A percentile compares a stretch with the other conserved stretches of the same genome.
Evolutionary conservation across 37 sponge, comb jelly and placozoan genomes (phyloP).

Genomic region (Halichondria panicea): DNA sequence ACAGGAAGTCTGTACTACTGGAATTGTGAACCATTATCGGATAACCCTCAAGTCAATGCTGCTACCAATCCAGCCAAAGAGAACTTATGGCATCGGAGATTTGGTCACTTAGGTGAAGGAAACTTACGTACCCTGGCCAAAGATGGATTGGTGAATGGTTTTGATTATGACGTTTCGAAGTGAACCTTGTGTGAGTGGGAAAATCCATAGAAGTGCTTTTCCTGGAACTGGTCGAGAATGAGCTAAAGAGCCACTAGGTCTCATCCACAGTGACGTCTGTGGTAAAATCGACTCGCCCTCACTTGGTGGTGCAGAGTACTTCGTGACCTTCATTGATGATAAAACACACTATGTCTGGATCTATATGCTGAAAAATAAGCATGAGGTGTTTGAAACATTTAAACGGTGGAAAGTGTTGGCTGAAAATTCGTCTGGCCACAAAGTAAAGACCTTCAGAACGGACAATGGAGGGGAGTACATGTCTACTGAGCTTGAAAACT

Average conservation of each 20-base stretch:
- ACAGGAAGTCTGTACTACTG: conserved; percentile 31
- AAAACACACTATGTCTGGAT: conserved; percentile 52
- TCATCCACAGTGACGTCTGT: conserved; percentile 54
- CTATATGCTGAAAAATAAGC: conserved; percentile 33
- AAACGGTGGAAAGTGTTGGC: conserved; percentile 43
- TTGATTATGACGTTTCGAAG: conserved; percentile 40
- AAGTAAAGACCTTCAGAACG: conserved; percentile 39
- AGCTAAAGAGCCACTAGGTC: conserved; percentile 36
- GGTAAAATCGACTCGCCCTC: conserved; percentile 46
- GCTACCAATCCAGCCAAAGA: conserved; percentile 11
- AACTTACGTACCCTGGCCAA: conserved; percentile 26
- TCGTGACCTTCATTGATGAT: conserved; percentile 46
- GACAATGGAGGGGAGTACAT: conserved; percentile 68
- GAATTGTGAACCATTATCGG: conserved; percentile 12
- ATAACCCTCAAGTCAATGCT: not conserved
- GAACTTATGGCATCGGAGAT: conserved; percentile 57
- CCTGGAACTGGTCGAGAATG: conserved; percentile 6
- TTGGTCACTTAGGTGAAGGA: conserved; percentile 44
- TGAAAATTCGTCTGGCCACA: conserved; percentile 31
- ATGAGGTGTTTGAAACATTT: conserved; percentile 36
- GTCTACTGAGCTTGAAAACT: conserved; percentile 46
- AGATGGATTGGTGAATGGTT: conserved; percentile 45
- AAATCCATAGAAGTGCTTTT: conserved; percentile 23
- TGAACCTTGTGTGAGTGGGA: conserved; percentile 33
- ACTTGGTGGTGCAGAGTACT: conserved; percentile 50